Evolutionary conservation across 2,888 invertebrate genomes (phyloP), one percentile per base, ranked within the genome.

Genomic region (Pristionchus arcanus): DNA sequence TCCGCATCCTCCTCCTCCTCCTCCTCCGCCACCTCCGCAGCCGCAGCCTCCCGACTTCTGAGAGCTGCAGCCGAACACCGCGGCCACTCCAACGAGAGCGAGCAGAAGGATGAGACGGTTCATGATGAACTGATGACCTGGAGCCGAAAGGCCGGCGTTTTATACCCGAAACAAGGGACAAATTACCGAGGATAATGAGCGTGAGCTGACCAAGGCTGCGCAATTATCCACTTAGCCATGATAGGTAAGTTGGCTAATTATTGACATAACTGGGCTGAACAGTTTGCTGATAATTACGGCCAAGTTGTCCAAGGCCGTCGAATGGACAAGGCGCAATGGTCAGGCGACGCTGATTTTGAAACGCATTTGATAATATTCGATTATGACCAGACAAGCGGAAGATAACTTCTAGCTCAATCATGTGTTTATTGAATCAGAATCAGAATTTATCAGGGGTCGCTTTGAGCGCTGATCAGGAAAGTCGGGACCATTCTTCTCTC

Each of bases 11-110:
- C 77, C 77, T 42, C 77, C 77, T 77, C 77, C 81, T 81, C 83
- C 74, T 25, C 74, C 55, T n/a, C 83, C 83, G 83, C 83, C 83
- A 7, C 83, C 83, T 55, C 55, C 83, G 37, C 83, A 83, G 19
- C 83, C 83, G 37, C 83, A 83, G 53, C 83, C 83, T 15, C 83
- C 83, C 53, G 83, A 83, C 25, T 42, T 42, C 37, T 53, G 37
- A 4, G 53, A 15, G 15, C 21, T 21, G 31, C 83, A 83, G 1
- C 83, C 83, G 83, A 83, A 31, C 42, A 77, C 74, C 9, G 42
- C 31, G 16, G 55, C 83, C 7, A 28, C 83, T 19, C 83, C 83
- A 31, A 83, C n/a, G 49, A 81, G 81, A 49, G 81, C 81, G n/a
- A 81, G 16, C 3, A 81, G 49, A 21, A 81, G n/a, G 53, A 83